phyloP scores from a whole-genome alignment of 2,113 vertebrate species.

The Drymodes brunneopygia region DNA sequence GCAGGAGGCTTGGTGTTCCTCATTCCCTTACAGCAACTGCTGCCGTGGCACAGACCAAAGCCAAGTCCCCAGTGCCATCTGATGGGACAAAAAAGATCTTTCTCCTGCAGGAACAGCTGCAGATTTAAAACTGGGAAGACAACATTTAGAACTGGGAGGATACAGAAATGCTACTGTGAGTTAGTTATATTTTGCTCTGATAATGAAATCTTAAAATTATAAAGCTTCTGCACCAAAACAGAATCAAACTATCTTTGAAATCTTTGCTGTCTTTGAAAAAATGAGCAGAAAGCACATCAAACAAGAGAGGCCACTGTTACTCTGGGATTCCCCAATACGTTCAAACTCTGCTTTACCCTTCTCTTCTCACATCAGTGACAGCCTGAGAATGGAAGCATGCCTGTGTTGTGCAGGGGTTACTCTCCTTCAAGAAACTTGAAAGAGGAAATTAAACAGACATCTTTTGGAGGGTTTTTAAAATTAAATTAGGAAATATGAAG shows the following conservation, averaged over 20 bases:
- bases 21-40: neutral
- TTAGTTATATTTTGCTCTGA: neutral
- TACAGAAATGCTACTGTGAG: neutral
- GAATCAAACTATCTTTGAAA: no score
- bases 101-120: neutral
- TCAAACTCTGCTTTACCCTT: neutral
- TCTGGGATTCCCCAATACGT: neutral
- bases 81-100: neutral
- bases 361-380: accelerated
- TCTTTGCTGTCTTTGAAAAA: neutral
- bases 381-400: accelerated
- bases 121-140: neutral
- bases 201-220: neutral
- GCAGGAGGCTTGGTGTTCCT: accelerated
- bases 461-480: neutral
- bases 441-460: neutral
- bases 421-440: neutral
- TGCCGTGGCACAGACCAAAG: neutral
- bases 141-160: neutral
- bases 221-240: neutral
- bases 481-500: neutral
- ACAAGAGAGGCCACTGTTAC: accelerated
- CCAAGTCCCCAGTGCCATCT: neutral
- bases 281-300: neutral
- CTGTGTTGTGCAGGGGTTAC: accelerated